phyloP scores from a whole-genome alignment of 2,888 invertebrate species.

The Lissocephala sabroskyi region DNA sequence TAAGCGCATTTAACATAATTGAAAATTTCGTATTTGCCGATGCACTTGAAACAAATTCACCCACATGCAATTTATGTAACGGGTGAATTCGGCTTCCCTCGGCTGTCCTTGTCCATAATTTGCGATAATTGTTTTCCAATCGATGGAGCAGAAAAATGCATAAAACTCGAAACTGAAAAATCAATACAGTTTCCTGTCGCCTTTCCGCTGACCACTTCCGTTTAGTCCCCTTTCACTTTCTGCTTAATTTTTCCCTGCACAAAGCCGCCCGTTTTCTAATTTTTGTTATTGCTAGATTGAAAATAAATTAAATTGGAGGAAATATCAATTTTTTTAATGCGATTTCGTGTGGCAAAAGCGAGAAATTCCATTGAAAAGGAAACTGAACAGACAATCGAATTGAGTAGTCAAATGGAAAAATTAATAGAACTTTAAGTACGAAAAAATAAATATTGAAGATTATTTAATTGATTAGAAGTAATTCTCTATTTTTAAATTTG shows the following conservation, averaged over 20 bases:
- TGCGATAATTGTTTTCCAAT: slow-evolving; percentile 64
- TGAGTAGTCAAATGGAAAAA: no score
- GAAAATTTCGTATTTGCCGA: slow-evolving; percentile 28
- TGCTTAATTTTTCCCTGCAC: background rate
- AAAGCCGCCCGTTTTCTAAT: slow-evolving; percentile 3
- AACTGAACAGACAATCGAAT: no score
- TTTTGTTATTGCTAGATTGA: slow-evolving; percentile 9
- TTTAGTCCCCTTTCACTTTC: background rate
- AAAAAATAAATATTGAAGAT: no score
- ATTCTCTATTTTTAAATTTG: no score
- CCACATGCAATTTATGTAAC: background rate
- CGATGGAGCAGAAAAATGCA: slow-evolving; percentile 47
- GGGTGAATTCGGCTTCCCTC: slow-evolving; percentile 1
- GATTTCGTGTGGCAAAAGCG: no score
- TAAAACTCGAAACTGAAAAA: no score
- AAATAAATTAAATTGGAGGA: slow-evolving; percentile 29
- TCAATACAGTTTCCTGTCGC: slow-evolving; percentile 26
- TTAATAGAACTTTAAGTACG: no score
- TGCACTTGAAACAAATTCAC: background rate
- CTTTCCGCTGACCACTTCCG: background rate
- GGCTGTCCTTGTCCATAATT: slow-evolving; percentile 25
- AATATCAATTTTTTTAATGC: no score
- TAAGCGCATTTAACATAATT: slow-evolving; percentile 48
- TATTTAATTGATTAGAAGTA: no score
- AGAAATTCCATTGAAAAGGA: no score